phyloP scores from a whole-genome alignment of 2,797 vertebrate genomes.

The Nannoperca australis region DNA sequence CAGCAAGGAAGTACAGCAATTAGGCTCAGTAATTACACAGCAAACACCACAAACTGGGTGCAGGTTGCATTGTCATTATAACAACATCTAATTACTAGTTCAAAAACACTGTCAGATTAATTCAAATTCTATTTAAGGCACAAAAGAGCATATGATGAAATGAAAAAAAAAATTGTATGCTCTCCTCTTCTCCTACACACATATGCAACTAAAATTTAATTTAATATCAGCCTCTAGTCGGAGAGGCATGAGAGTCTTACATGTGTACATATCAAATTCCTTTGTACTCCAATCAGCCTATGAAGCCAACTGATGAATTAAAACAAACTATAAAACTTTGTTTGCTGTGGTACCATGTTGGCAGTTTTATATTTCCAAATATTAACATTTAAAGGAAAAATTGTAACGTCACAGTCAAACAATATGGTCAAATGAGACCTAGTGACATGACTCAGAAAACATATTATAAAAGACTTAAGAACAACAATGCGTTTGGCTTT shows the following conservation, averaged over 20 bases:
- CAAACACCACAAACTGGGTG: background rate
- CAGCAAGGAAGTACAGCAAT: background rate
- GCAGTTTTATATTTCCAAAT: background rate
- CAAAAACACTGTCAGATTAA: background rate
- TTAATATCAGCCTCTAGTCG: background rate
- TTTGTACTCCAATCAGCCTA: background rate
- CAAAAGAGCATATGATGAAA: no score
- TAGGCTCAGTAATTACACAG: background rate
- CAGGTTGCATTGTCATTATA: background rate
- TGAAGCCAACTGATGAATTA: background rate
- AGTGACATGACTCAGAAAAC: background rate
- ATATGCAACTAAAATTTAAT: background rate
- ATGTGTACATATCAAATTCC: background rate
- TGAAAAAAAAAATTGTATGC: background rate
- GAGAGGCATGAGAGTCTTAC: background rate
- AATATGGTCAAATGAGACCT: conserved; percentile 2
- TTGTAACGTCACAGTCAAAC: background rate
- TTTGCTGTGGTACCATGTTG: background rate
- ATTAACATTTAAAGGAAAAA: background rate
- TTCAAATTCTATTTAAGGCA: background rate
- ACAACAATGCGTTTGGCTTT: background rate
- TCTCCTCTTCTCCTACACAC: background rate
- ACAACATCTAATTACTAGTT: background rate
- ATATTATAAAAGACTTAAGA: background rate
- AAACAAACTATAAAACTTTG: background rate